phyloP scores from a whole-genome alignment of 2,113 vertebrate genomes.

The Cettia cetti region DNA sequence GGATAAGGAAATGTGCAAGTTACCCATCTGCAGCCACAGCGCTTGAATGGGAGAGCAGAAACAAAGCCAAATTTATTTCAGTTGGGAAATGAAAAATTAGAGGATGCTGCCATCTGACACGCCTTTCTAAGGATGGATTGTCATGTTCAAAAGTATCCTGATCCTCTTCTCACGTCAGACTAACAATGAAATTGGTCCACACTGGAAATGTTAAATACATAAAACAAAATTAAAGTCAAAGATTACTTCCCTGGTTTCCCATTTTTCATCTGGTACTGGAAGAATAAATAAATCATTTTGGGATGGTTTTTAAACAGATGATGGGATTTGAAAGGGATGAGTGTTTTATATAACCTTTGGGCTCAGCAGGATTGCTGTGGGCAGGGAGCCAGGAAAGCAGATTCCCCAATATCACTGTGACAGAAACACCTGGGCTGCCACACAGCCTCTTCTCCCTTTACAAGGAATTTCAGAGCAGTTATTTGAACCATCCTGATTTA shows the following conservation, averaged over 20 bases:
- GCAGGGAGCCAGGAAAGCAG: constrained; percentile 9
- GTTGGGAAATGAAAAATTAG: neutral
- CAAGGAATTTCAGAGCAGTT: neutral
- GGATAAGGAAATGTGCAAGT: neutral
- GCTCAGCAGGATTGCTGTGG: constrained; percentile 7
- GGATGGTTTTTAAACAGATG: constrained; percentile 24
- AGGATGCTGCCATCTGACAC: neutral
- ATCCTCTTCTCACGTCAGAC: neutral
- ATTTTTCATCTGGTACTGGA: neutral
- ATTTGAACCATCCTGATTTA: neutral
- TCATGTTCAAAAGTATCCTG: neutral
- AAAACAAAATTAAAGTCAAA: neutral
- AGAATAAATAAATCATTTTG: neutral
- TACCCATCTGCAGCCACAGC: neutral
- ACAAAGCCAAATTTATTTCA: constrained; percentile 4
- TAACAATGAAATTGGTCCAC: neutral
- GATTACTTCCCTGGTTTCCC: neutral
- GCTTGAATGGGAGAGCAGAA: neutral
- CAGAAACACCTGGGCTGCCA: constrained; percentile 24
- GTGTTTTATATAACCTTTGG: neutral
- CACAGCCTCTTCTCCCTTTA: neutral
- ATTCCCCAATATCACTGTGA: neutral
- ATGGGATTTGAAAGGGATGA: neutral
- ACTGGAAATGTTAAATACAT: neutral
- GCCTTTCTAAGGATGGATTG: neutral